Percentiles rank a stretch among this genome's conserved stretches.
Evolutionary conservation across 2,113 vertebrate species (phyloP).

Genomic region (Myodes glareolus): DNA sequence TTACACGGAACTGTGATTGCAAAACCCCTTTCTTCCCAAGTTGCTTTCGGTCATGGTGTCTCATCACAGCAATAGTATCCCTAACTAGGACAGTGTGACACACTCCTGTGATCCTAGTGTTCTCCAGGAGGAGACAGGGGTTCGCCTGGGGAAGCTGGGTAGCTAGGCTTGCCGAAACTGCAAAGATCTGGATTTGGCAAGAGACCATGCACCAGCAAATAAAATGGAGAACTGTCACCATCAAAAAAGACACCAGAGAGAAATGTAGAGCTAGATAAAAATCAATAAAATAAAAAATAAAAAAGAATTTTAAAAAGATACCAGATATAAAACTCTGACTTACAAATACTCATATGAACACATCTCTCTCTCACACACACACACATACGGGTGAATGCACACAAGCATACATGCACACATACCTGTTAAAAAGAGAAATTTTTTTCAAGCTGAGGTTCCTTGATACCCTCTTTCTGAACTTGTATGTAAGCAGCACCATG

Average conservation of each 20-base stretch:
- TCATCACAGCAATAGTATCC: neutral
- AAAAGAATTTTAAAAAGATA: too few relatives aligned
- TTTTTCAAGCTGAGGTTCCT: neutral
- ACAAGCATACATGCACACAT: neutral
- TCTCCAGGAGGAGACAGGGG: neutral
- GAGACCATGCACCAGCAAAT: neutral
- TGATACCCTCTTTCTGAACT: neutral
- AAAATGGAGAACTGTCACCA: neutral
- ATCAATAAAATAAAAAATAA: too few relatives aligned
- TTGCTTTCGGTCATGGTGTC: neutral
- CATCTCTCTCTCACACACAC: neutral
- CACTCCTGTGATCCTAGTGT: neutral
- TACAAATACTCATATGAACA: neutral
- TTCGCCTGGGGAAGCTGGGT: neutral
- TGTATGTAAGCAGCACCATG: neutral
- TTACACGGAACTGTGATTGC: neutral
- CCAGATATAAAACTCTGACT: neutral
- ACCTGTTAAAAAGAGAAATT: neutral
- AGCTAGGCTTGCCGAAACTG: neutral
- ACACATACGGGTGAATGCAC: neutral
- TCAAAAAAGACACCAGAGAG: neutral
- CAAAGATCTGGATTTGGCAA: neutral
- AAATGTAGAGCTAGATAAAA: too few relatives aligned
- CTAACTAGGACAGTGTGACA: neutral
- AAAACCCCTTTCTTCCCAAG: neutral